phyloP scores from a whole-genome alignment of 2,888 invertebrate genomes.

The Yponomeuta plumbellus region DNA sequence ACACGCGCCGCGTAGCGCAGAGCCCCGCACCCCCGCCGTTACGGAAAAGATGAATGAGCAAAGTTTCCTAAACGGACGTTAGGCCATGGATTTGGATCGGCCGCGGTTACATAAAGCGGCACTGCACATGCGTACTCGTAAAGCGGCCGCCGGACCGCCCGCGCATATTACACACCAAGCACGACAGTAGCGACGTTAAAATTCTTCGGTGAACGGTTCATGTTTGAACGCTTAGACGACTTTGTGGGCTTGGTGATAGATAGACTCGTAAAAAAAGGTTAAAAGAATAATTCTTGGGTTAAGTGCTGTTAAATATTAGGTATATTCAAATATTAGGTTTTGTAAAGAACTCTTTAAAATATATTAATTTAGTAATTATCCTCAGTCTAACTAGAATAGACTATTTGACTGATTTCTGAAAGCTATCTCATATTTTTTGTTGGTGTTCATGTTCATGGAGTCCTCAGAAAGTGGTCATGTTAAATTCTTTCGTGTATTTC shows the following conservation, averaged over 20 bases:
- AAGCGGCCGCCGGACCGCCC: conserved; percentile 18
- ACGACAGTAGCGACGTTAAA: neutral
- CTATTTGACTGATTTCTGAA: no score
- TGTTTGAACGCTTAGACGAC: neutral
- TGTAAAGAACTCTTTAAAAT: no score
- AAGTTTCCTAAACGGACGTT: conserved; percentile 68
- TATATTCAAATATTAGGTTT: no score
- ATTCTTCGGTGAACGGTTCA: neutral
- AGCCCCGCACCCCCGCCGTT: conserved; percentile 67
- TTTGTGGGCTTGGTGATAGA: neutral
- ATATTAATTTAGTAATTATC: no score
- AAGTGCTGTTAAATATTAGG: neutral
- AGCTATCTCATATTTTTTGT: no score
- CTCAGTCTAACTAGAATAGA: no score
- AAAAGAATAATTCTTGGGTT: neutral
- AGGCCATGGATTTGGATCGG: conserved; percentile 52
- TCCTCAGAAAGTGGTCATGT: no score
- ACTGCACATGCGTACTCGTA: conserved; percentile 57
- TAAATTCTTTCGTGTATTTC: no score
- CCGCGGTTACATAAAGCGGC: conserved; percentile 59
- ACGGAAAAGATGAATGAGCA: conserved; percentile 73
- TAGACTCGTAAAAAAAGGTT: neutral
- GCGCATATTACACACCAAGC: conserved; percentile 19
- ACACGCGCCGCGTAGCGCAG: conserved; percentile 52
- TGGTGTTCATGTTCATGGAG: no score